phyloP scores from a whole-genome alignment of 2,888 invertebrate genomes.

The Himalopsyche kuldschensis region DNA sequence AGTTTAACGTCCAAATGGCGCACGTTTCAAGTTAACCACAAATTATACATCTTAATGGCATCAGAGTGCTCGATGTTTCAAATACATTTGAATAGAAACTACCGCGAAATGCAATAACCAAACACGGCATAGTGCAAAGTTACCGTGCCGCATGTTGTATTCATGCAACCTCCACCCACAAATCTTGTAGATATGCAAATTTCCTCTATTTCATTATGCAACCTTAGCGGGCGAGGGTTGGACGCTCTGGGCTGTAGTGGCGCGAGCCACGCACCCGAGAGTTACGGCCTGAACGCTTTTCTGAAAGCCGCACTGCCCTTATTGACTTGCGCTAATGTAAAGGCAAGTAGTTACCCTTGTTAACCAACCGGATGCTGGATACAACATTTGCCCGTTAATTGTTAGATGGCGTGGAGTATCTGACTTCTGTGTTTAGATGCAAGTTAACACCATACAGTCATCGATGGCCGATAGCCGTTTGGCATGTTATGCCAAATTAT shows the following conservation, averaged over 20 bases:
- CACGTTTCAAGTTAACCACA: background rate
- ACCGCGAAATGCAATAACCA: background rate
- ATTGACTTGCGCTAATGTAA: background rate
- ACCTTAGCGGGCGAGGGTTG: slow-evolving; percentile 14
- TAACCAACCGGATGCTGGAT: background rate
- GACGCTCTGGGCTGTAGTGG: background rate
- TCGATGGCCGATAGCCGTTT: too few relatives aligned
- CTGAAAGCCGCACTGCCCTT: background rate
- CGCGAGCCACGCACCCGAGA: background rate
- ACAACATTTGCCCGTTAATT: too few relatives aligned
- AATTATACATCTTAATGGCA: background rate
- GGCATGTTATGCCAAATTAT: too few relatives aligned
- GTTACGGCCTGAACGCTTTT: background rate
- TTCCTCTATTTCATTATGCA: slow-evolving; percentile 39
- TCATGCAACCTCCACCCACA: slow-evolving; percentile 22
- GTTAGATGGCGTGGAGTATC: background rate
- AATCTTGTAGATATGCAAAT: slow-evolving; percentile 40
- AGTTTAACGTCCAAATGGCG: background rate
- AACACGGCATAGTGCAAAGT: background rate
- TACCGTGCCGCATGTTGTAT: background rate
- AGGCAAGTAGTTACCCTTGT: background rate
- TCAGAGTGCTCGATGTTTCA: background rate
- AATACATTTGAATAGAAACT: background rate
- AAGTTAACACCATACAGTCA: too few relatives aligned
- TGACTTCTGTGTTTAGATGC: too few relatives aligned